These are phyloP conservation scores for Cryptocephalus moraei DNA, from an alignment of 2,888 invertebrate species.

Conservation along the genomic window DNA sequence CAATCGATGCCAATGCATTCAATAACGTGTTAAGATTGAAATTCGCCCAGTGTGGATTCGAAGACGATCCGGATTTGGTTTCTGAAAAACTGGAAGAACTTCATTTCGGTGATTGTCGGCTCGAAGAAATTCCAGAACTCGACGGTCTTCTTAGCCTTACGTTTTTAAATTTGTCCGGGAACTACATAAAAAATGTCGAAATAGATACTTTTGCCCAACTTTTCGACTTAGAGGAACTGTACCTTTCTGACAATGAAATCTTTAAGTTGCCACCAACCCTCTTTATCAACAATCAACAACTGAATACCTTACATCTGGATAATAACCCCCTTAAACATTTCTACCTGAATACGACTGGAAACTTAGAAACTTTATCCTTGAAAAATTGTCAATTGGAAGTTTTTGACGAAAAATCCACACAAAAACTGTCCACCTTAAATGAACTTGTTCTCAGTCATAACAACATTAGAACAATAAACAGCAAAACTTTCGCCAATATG, in stretches of 20 bases:
- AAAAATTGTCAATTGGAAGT: constrained; percentile 57
- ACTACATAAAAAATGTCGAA: constrained; percentile 52
- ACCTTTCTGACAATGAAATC: constrained; percentile 61
- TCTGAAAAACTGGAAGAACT: constrained; percentile 47
- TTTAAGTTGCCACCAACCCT: constrained; percentile 50
- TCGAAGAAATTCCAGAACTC: constrained; percentile 50
- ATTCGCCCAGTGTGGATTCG: constrained; percentile 25
- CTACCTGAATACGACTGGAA: constrained; percentile 49
- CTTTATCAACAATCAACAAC: constrained; percentile 54
- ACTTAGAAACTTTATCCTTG: constrained; percentile 57
- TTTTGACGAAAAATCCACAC: constrained; percentile 55
- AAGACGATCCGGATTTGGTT: constrained; percentile 19
- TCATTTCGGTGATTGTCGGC: constrained; percentile 58
- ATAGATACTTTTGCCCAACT: constrained; percentile 51
- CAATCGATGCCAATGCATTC: constrained; percentile 61
- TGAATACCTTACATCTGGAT: constrained; percentile 58
- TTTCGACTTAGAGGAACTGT: constrained; percentile 58
- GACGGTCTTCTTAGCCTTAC: constrained; percentile 38
- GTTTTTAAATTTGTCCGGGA: constrained; percentile 57
- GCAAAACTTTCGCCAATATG: constrained; percentile 57
- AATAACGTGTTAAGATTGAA: constrained; percentile 48
- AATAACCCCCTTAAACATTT: constrained; percentile 58
- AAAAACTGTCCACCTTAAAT: constrained; percentile 39
- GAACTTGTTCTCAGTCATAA: constrained; percentile 62
- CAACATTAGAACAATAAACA: constrained; percentile 55